Evolutionary conservation across 1,140 invertebrate genomes (phyloP).

Genomic region (Dolichoris vasculosae): DNA sequence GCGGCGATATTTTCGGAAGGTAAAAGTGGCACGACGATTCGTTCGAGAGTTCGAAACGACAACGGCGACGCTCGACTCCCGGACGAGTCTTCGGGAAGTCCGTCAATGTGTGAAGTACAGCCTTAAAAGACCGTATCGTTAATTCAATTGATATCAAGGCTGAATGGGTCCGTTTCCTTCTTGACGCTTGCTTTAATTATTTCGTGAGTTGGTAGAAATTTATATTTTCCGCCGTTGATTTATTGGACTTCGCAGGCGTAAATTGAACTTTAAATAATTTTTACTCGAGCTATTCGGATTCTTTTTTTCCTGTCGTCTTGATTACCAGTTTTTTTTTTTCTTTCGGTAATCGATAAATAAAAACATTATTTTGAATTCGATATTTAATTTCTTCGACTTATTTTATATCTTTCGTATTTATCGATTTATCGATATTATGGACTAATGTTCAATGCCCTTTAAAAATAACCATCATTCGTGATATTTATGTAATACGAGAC

Average conservation of each 20-base stretch:
- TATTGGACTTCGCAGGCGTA: no score
- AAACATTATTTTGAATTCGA: neutral
- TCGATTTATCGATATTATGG: no score
- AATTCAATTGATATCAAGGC: neutral
- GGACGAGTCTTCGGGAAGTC: neutral
- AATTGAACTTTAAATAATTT: no score
- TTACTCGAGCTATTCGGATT: no score
- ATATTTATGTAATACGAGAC: no score
- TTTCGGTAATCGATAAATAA: neutral
- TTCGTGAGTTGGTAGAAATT: neutral
- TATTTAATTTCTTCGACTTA: no score
- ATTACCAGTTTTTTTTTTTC: no score
- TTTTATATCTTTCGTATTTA: no score
- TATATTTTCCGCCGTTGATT: neutral
- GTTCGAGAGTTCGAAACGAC: no score
- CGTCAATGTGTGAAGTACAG: neutral
- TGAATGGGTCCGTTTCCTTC: neutral
- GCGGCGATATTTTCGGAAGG: neutral
- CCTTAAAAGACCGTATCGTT: neutral
- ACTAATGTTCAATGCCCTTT: no score
- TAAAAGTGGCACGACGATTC: neutral
- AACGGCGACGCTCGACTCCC: neutral
- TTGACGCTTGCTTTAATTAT: neutral
- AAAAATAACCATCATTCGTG: no score
- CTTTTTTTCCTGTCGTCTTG: no score